Conservation (phyloP, 2,888 invertebrate genomes). For the Ormyrus pomaceus region DNA sequence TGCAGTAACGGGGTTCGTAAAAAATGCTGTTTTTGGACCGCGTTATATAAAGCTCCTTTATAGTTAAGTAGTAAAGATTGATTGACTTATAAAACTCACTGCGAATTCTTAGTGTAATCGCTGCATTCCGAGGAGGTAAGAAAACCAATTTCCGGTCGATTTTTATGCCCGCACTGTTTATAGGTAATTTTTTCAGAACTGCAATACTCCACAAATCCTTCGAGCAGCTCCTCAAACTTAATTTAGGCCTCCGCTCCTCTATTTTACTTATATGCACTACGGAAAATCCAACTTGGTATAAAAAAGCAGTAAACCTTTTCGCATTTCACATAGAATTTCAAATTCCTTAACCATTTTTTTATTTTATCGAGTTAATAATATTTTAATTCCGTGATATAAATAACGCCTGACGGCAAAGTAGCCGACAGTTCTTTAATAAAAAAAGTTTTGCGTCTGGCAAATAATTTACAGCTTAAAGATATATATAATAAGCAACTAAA, state of each 20-base stretch:
- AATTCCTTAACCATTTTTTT: too few relatives aligned
- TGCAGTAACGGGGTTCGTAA: too few relatives aligned
- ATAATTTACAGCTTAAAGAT: too few relatives aligned
- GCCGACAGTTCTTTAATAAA: not conserved
- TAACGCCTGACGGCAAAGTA: not conserved
- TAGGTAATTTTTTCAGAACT: slow-evolving; percentile 5
- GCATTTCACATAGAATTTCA: too few relatives aligned
- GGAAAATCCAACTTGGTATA: too few relatives aligned
- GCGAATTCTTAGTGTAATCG: slow-evolving; percentile 28
- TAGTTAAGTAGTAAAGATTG: slow-evolving; percentile 25
- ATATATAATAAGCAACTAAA: too few relatives aligned
- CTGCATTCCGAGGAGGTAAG: slow-evolving; percentile 13
- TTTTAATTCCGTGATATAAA: too few relatives aligned
- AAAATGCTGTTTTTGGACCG: too few relatives aligned
- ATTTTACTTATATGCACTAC: too few relatives aligned
- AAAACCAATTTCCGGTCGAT: slow-evolving; percentile 26
- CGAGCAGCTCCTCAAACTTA: not conserved
- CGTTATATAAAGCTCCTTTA: slow-evolving; percentile 1
- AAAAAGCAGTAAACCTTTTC: too few relatives aligned
- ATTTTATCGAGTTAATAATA: too few relatives aligned
- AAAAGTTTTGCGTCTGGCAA: too few relatives aligned
- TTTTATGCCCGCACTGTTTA: slow-evolving; percentile 20
- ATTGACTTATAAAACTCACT: slow-evolving; percentile 28
- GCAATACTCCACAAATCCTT: not conserved
- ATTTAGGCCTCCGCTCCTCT: not conserved